phyloP scores from a whole-genome alignment of 2,113 vertebrate species.

The Poecile atricapillus region DNA sequence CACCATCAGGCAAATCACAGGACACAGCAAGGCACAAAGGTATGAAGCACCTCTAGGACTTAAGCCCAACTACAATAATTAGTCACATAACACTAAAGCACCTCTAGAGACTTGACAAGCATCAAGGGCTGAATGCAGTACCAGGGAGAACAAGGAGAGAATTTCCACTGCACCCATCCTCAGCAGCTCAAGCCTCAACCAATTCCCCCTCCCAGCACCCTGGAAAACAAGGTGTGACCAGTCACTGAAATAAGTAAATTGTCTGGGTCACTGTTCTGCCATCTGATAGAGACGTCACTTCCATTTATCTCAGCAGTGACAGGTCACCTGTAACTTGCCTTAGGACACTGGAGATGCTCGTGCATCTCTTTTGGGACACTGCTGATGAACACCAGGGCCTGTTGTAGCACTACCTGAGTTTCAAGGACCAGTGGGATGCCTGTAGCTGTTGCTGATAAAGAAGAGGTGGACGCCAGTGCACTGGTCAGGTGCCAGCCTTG shows the following conservation, averaged over 20 bases:
- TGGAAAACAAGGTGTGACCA: neutral
- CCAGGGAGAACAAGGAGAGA: neutral
- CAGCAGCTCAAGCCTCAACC: neutral
- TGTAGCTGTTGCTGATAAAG: neutral
- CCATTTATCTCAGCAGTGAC: neutral
- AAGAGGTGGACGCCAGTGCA: neutral
- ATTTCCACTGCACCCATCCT: neutral
- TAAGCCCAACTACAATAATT: neutral
- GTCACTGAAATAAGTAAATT: neutral
- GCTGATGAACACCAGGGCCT: neutral
- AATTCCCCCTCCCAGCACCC: neutral
- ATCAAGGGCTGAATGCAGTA: neutral
- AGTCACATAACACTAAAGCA: neutral
- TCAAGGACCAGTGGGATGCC: neutral
- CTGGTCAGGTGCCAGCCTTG: neutral
- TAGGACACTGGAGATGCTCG: neutral
- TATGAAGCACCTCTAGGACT: neutral
- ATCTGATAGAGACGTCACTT: neutral
- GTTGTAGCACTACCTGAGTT: fast-evolving
- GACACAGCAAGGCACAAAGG: neutral
- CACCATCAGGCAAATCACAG: neutral
- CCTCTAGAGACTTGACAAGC: neutral
- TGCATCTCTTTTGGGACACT: neutral
- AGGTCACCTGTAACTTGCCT: neutral
- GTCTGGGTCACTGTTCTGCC: neutral